Conservation (phyloP, 2,797 vertebrate species). For the Falco novaeseelandiae region DNA sequence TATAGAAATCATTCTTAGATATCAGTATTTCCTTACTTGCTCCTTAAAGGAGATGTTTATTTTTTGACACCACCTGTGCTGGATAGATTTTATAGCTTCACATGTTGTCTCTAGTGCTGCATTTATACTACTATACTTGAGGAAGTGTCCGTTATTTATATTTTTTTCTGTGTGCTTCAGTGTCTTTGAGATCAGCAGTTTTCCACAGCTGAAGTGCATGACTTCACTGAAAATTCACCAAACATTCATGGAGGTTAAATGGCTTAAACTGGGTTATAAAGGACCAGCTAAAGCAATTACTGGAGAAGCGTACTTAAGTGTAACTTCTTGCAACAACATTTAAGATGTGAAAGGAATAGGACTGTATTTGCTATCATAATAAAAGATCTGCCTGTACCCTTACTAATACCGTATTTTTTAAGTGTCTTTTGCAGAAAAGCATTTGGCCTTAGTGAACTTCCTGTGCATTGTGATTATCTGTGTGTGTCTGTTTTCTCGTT, state of each 20-base stretch:
- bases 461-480: not conserved
- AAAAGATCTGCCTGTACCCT: not conserved
- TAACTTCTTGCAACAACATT: not conserved
- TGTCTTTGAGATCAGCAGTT: not conserved
- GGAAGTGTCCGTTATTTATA: not conserved
- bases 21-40: not conserved
- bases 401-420: not conserved
- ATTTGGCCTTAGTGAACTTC: not conserved
- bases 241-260: not conserved
- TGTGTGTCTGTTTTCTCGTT: not conserved
- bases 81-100: not conserved
- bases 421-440: not conserved
- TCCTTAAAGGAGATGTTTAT: not conserved
- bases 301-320: not conserved
- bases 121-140: not conserved
- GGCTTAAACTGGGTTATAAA: not conserved
- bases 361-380: not conserved
- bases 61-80: not conserved
- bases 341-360: not conserved
- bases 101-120: not conserved
- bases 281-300: not conserved
- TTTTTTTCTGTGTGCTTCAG: not conserved
- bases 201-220: not conserved
- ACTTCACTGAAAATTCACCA: not conserved
- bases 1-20: not conserved